Percentiles rank a stretch among this genome's conserved stretches.
Evolutionary conservation across 2,888 invertebrate genomes (phyloP).

Genomic region (Resseliella maxima): DNA sequence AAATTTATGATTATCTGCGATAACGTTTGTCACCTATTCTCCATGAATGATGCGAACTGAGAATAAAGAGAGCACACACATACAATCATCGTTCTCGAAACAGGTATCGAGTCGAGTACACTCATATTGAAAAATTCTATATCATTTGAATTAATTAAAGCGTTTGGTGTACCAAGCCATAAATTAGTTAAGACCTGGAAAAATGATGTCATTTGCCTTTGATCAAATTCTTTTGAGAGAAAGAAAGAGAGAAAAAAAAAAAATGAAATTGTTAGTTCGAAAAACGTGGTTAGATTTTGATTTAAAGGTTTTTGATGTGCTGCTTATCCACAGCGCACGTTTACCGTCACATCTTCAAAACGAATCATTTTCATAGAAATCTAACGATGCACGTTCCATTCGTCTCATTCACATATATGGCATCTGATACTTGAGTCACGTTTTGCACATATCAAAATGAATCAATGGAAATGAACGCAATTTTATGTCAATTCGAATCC

Average conservation of each 20-base stretch:
- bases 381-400: neutral
- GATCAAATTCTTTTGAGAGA: neutral
- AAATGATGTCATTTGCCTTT: neutral
- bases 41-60: neutral
- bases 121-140: neutral
- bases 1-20: neutral
- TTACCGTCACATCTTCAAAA: constrained; percentile 5
- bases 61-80: neutral
- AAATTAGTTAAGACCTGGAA: neutral
- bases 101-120: too few species aligned
- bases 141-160: neutral
- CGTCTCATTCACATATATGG: neutral
- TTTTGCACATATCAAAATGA: constrained; percentile 22
- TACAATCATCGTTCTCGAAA: neutral
- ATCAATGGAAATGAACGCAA: constrained; percentile 31
- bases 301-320: neutral
- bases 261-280: neutral
- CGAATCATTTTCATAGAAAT: too few species aligned
- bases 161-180: neutral
- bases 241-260: too few species aligned
- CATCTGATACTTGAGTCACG: constrained; percentile 11
- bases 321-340: neutral
- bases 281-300: neutral
- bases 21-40: neutral
- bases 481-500: neutral